Evolutionary conservation across 2,797 vertebrate species (phyloP), one percentile per base, ranked within the genome.

Genomic region (Pelochelys cantorii): DNA sequence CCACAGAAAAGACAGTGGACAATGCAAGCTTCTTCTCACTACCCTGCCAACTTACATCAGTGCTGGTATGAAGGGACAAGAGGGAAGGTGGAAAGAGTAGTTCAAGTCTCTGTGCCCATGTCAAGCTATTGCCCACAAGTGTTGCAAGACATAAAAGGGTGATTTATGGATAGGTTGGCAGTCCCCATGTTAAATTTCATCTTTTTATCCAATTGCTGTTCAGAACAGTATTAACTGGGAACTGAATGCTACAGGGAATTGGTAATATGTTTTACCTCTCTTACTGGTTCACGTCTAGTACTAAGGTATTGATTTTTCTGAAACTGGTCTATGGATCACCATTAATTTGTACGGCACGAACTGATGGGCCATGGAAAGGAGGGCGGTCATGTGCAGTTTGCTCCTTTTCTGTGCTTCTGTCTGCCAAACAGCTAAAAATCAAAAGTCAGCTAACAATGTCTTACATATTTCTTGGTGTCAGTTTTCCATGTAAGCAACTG

Each of bases 151-250:
- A 12, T 3, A 23, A 25, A 74, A 59, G 60, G 55, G 71, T 86
- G 25, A 71, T 2, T 78, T 83, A 85, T 89, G 48, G 54, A 34
- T 80, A 59, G 53, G 27, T 59, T 77, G 65, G 42, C 71, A 68
- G 37, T 80, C 68, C 83, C 84, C 54, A 60, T 88, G 57, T 29
- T 79, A 8, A 29, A 52, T 94, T 85, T 53, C 74, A 75, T 5
- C 31, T 82, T 91, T 92, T 90, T 53, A 77, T 1, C 52, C 87
- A n/a, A 37, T 92, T 71, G 34, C 18, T 17, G 27, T 79, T 27
- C 81, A 92, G 81, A 86, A 68, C 71, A 79, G 7, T 81, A 34
- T 54, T 90, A 91, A 82, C 20, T 65, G 86, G 80, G 57, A 84
- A 27, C 12, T 4, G 48, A 54, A 0, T 71, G 60, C 31, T 68